Evolutionary conservation across 2,113 vertebrate species (phyloP).

Genomic region (Lampris incognitus): DNA sequence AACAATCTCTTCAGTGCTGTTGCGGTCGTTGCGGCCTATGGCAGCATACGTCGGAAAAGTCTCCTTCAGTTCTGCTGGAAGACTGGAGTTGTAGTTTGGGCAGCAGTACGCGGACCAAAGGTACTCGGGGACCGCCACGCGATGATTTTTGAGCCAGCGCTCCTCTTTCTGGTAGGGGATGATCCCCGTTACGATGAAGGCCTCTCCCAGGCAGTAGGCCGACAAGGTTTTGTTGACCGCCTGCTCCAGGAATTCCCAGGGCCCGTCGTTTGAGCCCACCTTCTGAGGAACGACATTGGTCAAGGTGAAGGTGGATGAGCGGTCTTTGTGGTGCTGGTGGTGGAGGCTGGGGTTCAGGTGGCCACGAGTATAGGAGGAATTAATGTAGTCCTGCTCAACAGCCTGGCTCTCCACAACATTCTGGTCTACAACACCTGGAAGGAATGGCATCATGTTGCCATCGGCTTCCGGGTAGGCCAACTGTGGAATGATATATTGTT

Average conservation of each 20-base stretch:
- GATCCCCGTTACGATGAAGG: constrained; percentile 73
- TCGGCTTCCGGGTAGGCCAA: constrained; percentile 65
- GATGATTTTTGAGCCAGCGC: constrained; percentile 69
- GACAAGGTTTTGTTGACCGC: constrained; percentile 50
- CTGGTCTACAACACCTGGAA: constrained; percentile 63
- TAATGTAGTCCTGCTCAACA: constrained; percentile 73
- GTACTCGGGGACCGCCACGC: constrained; percentile 78
- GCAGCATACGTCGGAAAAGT: constrained; percentile 72
- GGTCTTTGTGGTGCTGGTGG: constrained; percentile 60
- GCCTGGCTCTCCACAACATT: constrained; percentile 78
- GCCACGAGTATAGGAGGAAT: constrained; percentile 76
- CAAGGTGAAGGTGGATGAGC: constrained; percentile 82
- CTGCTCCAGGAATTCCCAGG: constrained; percentile 82
- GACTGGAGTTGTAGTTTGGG: constrained; percentile 60
- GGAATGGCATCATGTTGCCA: constrained; percentile 74
- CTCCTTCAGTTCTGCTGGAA: constrained; percentile 49
- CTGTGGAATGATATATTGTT: constrained; percentile 39
- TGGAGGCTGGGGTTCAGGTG: constrained; percentile 85
- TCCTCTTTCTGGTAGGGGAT: constrained; percentile 68
- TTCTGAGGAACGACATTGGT: constrained; percentile 86
- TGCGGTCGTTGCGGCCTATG: constrained; percentile 76
- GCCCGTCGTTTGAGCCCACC: constrained; percentile 72
- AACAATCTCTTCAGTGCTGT: constrained; percentile 78
- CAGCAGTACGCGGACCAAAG: constrained; percentile 81
- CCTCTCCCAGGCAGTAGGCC: constrained; percentile 61